Evolutionary conservation across 2,888 invertebrate genomes (phyloP), one percentile per base, ranked within the genome.

Genomic region (Phaedon cochleariae): DNA sequence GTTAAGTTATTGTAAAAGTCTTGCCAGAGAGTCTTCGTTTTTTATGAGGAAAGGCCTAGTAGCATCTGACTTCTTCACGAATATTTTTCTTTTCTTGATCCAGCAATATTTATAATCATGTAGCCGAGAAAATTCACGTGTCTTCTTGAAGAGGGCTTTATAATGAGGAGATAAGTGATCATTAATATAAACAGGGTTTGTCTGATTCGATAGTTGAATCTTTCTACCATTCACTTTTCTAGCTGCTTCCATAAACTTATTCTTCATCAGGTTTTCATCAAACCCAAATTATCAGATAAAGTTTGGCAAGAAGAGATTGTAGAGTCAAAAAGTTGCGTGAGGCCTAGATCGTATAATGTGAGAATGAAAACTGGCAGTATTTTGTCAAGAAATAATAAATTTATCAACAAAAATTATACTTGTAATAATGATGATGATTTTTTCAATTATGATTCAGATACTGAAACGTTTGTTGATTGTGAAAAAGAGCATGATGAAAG

Each of bases 91-190:
- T 49, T 49, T 10, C 49, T 49, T 21, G 6, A 49, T 49, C 49
- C 49, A 49, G n/a, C 49, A 49, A 21, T 49, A 49, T 49, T 49
- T 9, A 49, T 49, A 18, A 21, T 21, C 12, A 49, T 49, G 49
- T 5, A 49, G 22, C 49, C 22, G 7, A 21, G 21, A 21, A 10
- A 49, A 49, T 21, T 18, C 49, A 5, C 22, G 20, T 20, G 49
- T 10, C 10, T 49, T 49, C 49, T 49, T 49, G 49, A 21, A 49
- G 20, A 49, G 21, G 49, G 21, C 49, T 21, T 21, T 49, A 21
- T 49, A 21, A 49, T 49, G 49, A 21, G 49, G 49, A 49, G 49
- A 49, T 49, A 49, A 12, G 21, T 49, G 49, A 3, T 48, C 48
- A 17, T 48, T 6, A 17, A 17, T 17, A 48, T 48, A 26, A 26